Conservation (phyloP, 2,113 vertebrate species). For the Penelope pileata region DNA sequence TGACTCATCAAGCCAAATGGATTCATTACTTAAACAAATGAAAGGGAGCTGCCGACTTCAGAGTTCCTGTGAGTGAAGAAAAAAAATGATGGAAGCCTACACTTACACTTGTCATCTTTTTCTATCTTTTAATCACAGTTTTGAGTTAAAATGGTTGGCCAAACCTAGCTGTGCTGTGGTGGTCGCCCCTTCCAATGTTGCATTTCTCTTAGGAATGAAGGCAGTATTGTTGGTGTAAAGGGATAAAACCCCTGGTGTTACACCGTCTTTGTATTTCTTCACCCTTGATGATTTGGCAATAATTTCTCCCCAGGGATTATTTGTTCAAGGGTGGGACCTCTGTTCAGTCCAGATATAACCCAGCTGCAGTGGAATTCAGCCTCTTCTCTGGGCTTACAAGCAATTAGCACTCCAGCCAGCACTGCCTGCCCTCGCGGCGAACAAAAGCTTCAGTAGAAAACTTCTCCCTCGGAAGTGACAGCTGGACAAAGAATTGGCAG, state of each 20-base stretch:
- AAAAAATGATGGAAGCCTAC: not conserved
- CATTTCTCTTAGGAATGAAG: not conserved
- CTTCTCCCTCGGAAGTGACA: conserved; percentile 1
- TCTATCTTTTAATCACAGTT: not conserved
- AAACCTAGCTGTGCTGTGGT: not conserved
- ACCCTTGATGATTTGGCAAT: conserved; percentile 1
- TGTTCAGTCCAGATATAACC: conserved; percentile 14
- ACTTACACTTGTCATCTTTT: not conserved
- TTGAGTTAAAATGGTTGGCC: not conserved
- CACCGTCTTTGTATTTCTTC: conserved; percentile 34
- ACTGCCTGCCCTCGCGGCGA: not conserved
- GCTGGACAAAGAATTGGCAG: not conserved
- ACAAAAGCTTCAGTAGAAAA: conserved; percentile 26
- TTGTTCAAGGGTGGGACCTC: conserved; percentile 24
- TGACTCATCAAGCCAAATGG: not conserved
- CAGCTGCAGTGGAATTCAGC: not conserved
- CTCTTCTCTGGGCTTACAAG: conserved; percentile 5
- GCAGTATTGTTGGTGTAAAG: not conserved
- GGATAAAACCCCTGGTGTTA: conserved; percentile 29
- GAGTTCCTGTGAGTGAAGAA: not conserved
- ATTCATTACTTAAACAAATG: not conserved
- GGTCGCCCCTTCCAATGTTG: not conserved
- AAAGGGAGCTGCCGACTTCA: not conserved
- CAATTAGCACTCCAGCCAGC: conserved; percentile 2
- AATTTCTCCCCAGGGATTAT: conserved; percentile 47